Evolutionary conservation across 1,140 invertebrate species (phyloP), one percentile per base, ranked within the genome.

Genomic region (Drosophila murphyi): DNA sequence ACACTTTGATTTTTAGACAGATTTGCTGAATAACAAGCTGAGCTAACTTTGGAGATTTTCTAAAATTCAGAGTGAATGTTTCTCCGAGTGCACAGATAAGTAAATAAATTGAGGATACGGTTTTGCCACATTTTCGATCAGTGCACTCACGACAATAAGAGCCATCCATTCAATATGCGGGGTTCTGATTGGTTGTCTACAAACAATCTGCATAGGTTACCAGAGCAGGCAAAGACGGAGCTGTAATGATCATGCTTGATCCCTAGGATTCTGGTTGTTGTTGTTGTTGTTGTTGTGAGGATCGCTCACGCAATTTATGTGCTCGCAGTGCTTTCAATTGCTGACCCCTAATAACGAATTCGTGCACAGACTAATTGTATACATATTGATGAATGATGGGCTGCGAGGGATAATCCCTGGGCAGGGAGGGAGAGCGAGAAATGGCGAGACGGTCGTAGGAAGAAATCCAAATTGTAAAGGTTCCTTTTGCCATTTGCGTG

Each of bases 401-500:
- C 62, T 55, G 68, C 62, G 68, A 76, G 68, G 69, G 68, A 76
- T 76, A 72, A 76, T 72, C 61, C 69, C 54, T 47, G 32, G 47
- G 29, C 20, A 34, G 20, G 29, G 20, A 12, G 29, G 28, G 35
- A 28, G 32, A 10, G 29, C 4, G 20, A 57, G 28, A 1, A 41
- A 41, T 41, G 39, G 39, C 39, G 39, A 41, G 39, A 10, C 8
- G 7, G 10, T 41, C 39, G 7, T 10, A 41, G 31, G 35, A 20
- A 56, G 32, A 32, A 67, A 51, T 55, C 41, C 12, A 12, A 50
- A 64, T 57, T 60, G 50, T 35, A 57, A 71, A 60, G 67, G 55
- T 59, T 51, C 39, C 68, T 47, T 68, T 73, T 59, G 85, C 80
- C 80, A 88, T 89, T 88, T 88, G 85, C 85, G 85, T 89, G 85